Percentiles rank a stretch among this genome's conserved stretches.
Evolutionary conservation across 2,888 invertebrate species (phyloP).

Genomic region (Chymomyza fuscimana): DNA sequence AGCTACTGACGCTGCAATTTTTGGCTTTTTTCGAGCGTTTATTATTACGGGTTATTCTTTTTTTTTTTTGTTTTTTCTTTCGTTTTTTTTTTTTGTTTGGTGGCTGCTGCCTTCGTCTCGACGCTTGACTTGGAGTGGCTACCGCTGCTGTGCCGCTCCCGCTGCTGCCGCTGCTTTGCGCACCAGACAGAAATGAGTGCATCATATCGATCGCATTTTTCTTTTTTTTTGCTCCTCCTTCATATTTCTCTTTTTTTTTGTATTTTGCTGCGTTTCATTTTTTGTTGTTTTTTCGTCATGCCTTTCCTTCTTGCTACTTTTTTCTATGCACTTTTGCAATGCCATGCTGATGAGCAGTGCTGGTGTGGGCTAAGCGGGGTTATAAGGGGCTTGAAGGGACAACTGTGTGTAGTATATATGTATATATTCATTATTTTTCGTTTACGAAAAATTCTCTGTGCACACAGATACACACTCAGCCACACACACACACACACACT

Average conservation of each 20-base stretch:
- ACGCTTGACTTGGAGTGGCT: constrained; percentile 25
- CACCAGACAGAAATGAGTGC: constrained; percentile 80
- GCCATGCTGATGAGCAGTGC: neutral
- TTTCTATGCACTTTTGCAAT: constrained; percentile 67
- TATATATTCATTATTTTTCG: constrained; percentile 73
- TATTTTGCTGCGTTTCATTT: constrained; percentile 13
- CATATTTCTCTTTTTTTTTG: neutral
- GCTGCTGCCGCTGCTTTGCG: constrained; percentile 59
- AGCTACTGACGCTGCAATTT: constrained; percentile 78
- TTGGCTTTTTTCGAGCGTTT: constrained; percentile 74
- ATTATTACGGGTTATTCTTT: constrained; percentile 64
- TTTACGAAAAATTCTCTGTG: constrained; percentile 69
- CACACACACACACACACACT: constrained; percentile 29
- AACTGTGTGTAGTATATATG: constrained; percentile 31
- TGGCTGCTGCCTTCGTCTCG: constrained; percentile 4
- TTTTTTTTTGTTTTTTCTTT: neutral
- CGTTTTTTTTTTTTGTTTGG: constrained; percentile 10
- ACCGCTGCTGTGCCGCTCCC: constrained; percentile 21
- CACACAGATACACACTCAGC: constrained; percentile 45
- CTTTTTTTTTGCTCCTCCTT: constrained; percentile 53
- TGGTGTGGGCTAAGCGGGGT: neutral
- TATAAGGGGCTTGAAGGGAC: neutral
- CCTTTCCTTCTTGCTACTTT: constrained; percentile 67
- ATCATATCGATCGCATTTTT: constrained; percentile 79
- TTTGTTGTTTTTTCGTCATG: constrained; percentile 48